phyloP scores from a whole-genome alignment of 2,113 vertebrate genomes.

The Forbesichthys papilliferus region DNA sequence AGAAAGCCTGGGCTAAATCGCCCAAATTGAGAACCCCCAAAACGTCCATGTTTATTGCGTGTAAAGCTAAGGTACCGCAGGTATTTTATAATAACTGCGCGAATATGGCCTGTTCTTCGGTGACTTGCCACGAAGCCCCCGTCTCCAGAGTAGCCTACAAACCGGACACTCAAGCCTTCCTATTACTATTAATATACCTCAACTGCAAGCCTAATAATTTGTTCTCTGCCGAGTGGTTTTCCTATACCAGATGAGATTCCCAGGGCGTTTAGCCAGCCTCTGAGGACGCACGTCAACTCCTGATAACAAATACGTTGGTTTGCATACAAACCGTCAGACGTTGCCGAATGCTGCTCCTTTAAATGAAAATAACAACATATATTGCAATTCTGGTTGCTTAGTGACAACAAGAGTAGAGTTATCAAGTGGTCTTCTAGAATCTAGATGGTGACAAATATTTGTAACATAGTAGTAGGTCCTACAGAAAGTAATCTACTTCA shows the following conservation, averaged over 20 bases:
- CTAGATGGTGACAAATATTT: no score
- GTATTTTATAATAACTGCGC: conserved; percentile 50
- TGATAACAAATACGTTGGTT: no score
- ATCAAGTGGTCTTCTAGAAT: no score
- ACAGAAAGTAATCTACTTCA: no score
- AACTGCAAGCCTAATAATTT: conserved; percentile 38
- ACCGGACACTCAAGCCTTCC: conserved; percentile 65
- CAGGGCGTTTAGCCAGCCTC: no score
- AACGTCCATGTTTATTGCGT: conserved; percentile 81
- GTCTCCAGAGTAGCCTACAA: conserved; percentile 57
- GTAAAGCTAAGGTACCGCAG: conserved; percentile 20
- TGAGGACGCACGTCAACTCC: no score
- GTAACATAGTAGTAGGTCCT: no score
- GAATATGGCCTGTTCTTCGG: conserved; percentile 53
- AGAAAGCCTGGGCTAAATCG: conserved; percentile 87
- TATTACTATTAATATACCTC: conserved; percentile 83
- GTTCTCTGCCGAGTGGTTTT: conserved; percentile 19
- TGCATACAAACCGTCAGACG: no score
- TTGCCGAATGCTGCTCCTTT: no score
- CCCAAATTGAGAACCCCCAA: conserved; percentile 83
- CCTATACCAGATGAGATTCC: not conserved
- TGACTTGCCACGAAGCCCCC: conserved; percentile 60
- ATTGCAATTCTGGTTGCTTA: no score
- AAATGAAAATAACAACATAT: no score
- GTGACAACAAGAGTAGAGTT: no score